Evolutionary conservation across 35 echinoderm and acorn worm species (phyloP), one percentile per base, ranked within the genome.

Genomic region (Anneissia japonica): DNA sequence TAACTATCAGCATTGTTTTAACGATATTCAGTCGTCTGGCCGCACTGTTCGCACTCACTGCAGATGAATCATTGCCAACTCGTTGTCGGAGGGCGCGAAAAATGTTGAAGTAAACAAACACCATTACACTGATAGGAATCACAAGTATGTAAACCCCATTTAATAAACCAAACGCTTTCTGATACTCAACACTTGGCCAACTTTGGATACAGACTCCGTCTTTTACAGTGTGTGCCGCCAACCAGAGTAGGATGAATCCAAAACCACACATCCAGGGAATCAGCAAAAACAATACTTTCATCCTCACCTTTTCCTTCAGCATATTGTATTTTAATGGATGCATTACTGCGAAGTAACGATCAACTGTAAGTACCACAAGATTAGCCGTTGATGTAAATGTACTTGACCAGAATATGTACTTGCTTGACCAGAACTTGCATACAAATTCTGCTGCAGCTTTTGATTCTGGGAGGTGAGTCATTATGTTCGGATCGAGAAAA

Each of bases 301-400:
- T 11, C 6, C 35, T 39, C 40, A 5, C 30, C 3, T 36, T 81
- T 30, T 30, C 37, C 6, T 81, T 39, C 35, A 81, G 30, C 4
- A 30, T 35, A 30, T 40, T 40, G 77, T 99, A 91, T 35, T 82
- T 84, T 21, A 99, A 46, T 0, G 96, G 96, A 84, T 99, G 89
- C 38, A 94, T 91, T 26, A 99, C 86, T 35, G 96, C 92, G n/a
- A 94, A 89, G 89, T 88, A 99, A 14, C 96, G 13, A 31, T 99
- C 96, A 3, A 94, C 29, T 0, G 96, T 99, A 36, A 99, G 32
- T 32, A 75, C 88, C 0, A 99, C 81, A 13, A 99, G 84, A 39
- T 99, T 99, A 34, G 83, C 89, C 16, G 89, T 99, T 26, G 96
- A 99, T 0, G 92, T 33, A 28, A 93, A 89, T 4, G 89, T 91